A percentile compares a stretch with the other conserved stretches of the same genome.
phyloP scores from a whole-genome alignment of 2,113 vertebrate species.

The Rhipidura dahli region DNA sequence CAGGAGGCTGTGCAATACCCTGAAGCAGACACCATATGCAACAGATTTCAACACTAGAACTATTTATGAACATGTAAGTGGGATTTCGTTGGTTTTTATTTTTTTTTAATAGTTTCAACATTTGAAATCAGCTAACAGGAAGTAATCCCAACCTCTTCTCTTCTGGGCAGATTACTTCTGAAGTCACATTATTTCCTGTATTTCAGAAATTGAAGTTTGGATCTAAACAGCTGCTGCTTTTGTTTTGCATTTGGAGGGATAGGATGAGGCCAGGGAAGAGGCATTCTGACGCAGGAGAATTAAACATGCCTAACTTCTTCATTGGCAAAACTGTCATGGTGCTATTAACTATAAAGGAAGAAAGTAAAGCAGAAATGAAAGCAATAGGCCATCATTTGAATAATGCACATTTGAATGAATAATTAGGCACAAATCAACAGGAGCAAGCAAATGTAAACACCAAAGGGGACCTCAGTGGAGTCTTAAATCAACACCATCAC shows the following conservation, averaged over 20 bases:
- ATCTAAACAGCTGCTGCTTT: not conserved
- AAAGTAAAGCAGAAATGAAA: conserved; percentile 11
- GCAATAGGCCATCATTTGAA: not conserved
- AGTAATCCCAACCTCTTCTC: not conserved
- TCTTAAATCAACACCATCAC: not conserved
- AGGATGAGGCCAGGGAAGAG: not conserved
- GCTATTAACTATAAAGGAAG: not conserved
- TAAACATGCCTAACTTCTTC: not conserved
- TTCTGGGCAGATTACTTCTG: not conserved
- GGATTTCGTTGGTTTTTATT: accelerated
- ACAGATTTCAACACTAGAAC: not conserved
- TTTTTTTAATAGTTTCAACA: not conserved
- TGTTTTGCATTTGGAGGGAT: not conserved
- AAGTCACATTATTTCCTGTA: not conserved
- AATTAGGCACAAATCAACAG: not conserved
- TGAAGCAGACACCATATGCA: not conserved
- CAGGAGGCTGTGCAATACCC: not conserved
- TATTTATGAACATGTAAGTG: not conserved
- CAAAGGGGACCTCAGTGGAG: not conserved
- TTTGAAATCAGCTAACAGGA: not conserved
- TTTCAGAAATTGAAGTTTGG: not conserved
- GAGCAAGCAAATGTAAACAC: conserved; percentile 12
- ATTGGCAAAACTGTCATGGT: not conserved
- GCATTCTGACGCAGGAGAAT: not conserved
- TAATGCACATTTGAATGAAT: conserved; percentile 20